Percentiles rank a stretch among this genome's conserved stretches.
Conservation (phyloP, 2,888 invertebrate genomes). For the Steinernema scapterisci region DNA sequence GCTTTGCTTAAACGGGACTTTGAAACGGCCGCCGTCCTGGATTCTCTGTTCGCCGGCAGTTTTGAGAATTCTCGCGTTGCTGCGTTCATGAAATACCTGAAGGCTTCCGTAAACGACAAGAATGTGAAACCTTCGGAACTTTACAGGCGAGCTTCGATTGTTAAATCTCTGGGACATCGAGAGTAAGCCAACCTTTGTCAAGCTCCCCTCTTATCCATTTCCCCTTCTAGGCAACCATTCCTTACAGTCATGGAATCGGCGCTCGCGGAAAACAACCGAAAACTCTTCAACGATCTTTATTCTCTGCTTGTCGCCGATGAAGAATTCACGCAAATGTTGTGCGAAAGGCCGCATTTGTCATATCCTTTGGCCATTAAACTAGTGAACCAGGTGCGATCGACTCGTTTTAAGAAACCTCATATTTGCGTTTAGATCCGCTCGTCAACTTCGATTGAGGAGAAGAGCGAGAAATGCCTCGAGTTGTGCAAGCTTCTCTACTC, state of each 20-base stretch:
- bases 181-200: not conserved
- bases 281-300: not conserved
- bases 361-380: not conserved
- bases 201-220: not conserved
- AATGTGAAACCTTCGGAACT: not conserved
- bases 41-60: not conserved
- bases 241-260: not conserved
- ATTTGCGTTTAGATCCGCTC: not conserved
- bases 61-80: not conserved
- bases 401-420: not conserved
- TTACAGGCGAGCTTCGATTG: not conserved
- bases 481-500: not conserved
- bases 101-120: too few relatives aligned
- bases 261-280: not conserved
- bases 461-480: not conserved
- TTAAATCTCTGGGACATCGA: not conserved
- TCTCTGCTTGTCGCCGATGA: not conserved
- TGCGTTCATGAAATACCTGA: not conserved
- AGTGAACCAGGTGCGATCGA: not conserved
- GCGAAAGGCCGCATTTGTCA: not conserved
- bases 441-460: not conserved
- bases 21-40: conserved; percentile 11
- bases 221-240: not conserved
- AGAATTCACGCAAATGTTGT: not conserved
- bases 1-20: not conserved